Conservation (phyloP, 2,888 invertebrate genomes). For the Phaedon cochleariae region DNA sequence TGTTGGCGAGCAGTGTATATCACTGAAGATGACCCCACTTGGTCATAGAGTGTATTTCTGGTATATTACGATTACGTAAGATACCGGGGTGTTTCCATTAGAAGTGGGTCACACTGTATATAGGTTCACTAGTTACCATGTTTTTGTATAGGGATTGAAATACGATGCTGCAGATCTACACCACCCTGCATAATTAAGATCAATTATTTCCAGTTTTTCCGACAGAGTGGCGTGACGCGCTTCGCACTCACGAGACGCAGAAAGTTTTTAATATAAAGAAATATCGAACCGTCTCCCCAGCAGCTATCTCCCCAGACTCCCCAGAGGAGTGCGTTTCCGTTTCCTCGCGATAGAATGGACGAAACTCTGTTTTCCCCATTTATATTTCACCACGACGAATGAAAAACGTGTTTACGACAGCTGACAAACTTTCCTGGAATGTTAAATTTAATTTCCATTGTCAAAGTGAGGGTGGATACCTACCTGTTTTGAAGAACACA, state of each 20-base stretch:
- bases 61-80: too few relatives aligned
- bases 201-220: neutral
- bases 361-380: conserved; percentile 43
- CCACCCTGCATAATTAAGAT: neutral
- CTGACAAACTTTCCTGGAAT: conserved; percentile 28
- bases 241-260: neutral
- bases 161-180: too few relatives aligned
- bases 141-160: too few relatives aligned
- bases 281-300: conserved; percentile 29
- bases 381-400: conserved; percentile 42
- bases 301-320: conserved; percentile 22
- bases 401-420: conserved; percentile 50
- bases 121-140: too few relatives aligned
- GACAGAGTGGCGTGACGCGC: neutral
- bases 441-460: conserved; percentile 24
- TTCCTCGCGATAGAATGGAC: conserved; percentile 41
- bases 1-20: too few relatives aligned
- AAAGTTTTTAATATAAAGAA: conserved; percentile 29
- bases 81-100: too few relatives aligned
- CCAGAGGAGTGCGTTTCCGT: conserved; percentile 37
- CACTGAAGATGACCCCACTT: too few relatives aligned
- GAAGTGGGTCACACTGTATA: too few relatives aligned
- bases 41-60: too few relatives aligned
- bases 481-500: too few relatives aligned
- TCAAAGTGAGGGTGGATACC: conserved; percentile 15